phyloP scores from a whole-genome alignment of 1,140 invertebrate species.

The Notospermus geniculatus region DNA sequence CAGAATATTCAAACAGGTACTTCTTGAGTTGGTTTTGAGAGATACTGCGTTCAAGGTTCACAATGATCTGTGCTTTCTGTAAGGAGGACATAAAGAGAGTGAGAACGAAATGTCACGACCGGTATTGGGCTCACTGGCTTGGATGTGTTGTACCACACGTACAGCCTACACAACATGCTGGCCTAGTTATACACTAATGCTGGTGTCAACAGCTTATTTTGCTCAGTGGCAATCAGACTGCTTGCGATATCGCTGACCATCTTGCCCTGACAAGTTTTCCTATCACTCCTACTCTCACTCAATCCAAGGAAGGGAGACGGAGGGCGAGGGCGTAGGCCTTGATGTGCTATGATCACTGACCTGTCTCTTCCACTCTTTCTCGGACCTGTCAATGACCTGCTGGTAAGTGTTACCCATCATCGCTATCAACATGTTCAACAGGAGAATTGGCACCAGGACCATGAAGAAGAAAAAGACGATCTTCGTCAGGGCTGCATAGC shows the following conservation, averaged over 20 bases:
- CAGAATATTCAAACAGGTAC: constrained; percentile 93
- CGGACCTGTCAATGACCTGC: constrained; percentile 89
- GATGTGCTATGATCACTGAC: constrained; percentile 59
- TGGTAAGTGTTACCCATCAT: constrained; percentile 64
- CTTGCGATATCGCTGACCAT: not conserved
- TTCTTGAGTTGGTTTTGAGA: constrained; percentile 82
- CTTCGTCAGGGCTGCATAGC: constrained; percentile 87
- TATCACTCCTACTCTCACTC: too few species aligned
- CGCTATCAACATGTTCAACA: constrained; percentile 62
- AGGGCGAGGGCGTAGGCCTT: not conserved
- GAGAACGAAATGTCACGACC: too few species aligned
- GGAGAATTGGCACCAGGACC: constrained; percentile 92
- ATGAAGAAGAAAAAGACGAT: constrained; percentile 95
- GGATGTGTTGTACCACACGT: too few species aligned
- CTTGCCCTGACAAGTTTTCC: too few species aligned
- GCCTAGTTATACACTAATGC: too few species aligned
- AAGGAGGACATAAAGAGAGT: constrained; percentile 29
- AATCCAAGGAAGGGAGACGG: not conserved
- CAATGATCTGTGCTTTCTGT: constrained; percentile 97
- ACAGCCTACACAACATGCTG: too few species aligned
- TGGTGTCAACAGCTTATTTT: too few species aligned
- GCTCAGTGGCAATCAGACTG: not conserved
- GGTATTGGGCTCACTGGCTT: too few species aligned
- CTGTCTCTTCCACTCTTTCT: constrained; percentile 98
- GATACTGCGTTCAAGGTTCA: constrained; percentile 89